Evolutionary conservation across 2,888 invertebrate species (phyloP).

Genomic region (Lymantria dispar): DNA sequence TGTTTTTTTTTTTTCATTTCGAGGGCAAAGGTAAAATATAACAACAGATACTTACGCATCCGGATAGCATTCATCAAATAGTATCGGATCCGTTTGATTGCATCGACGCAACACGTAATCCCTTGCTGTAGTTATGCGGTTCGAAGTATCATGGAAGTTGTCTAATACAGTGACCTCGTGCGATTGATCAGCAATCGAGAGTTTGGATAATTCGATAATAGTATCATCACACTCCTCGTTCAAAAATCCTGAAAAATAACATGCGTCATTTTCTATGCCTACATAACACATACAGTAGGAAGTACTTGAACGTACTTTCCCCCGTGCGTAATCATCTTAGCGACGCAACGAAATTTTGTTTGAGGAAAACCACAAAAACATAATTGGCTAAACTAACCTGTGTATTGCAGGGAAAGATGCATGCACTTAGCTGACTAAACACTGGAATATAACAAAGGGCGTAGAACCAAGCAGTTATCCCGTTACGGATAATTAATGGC

Average conservation of each 20-base stretch:
- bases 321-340: constrained; percentile 57
- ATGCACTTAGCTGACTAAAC: constrained; percentile 80
- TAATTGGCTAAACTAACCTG: constrained; percentile 59
- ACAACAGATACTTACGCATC: constrained; percentile 75
- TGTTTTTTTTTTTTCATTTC: constrained; percentile 2
- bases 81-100: constrained; percentile 83
- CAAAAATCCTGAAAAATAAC: constrained; percentile 71
- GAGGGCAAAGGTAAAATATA: constrained; percentile 3
- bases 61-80: constrained; percentile 86
- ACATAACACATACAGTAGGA: constrained; percentile 63
- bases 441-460: constrained; percentile 78
- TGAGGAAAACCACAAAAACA: constrained; percentile 14
- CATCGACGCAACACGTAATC: constrained; percentile 85
- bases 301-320: constrained; percentile 72
- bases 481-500: constrained; percentile 77
- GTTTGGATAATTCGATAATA: constrained; percentile 77
- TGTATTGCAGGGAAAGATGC: constrained; percentile 82
- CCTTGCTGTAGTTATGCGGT: constrained; percentile 61
- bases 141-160: constrained; percentile 64
- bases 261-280: constrained; percentile 34
- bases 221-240: constrained; percentile 82
- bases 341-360: constrained; percentile 46
- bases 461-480: constrained; percentile 78
- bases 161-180: constrained; percentile 72
- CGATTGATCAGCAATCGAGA: constrained; percentile 73